Evolutionary conservation across 2,888 invertebrate species (phyloP).

Genomic region (Antitype chi): DNA sequence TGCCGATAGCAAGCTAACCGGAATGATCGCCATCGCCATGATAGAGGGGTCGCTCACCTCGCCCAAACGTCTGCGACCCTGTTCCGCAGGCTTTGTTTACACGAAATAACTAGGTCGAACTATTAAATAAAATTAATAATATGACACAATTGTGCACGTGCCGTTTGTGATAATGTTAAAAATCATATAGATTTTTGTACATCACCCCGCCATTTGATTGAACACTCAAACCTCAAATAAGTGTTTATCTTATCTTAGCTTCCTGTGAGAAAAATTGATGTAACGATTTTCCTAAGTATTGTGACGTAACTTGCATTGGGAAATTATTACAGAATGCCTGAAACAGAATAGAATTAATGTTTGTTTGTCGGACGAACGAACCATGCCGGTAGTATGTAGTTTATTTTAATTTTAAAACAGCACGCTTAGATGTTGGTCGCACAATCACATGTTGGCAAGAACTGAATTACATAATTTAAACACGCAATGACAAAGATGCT

Average conservation of each 20-base stretch:
- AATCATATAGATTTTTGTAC: not conserved
- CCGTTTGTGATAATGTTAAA: conserved; percentile 7
- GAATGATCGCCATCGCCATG: conserved; percentile 81
- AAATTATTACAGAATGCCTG: conserved; percentile 8
- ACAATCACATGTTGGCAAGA: conserved; percentile 51
- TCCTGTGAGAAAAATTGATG: conserved; percentile 30
- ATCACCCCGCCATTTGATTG: conserved; percentile 19
- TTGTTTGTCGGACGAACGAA: conserved; percentile 10
- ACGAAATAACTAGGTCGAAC: conserved; percentile 79
- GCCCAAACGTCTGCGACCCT: conserved; percentile 84
- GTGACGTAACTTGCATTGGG: conserved; percentile 15
- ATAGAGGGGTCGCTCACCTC: conserved; percentile 87
- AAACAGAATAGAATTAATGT: conserved; percentile 11
- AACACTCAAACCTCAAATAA: conserved; percentile 23
- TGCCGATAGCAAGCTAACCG: conserved; percentile 80
- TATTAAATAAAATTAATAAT: conserved; percentile 48
- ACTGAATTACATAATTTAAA: conserved; percentile 62
- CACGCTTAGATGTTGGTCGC: conserved; percentile 19
- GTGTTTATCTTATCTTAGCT: conserved; percentile 39
- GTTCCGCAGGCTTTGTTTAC: conserved; percentile 81
- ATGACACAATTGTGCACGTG: conserved; percentile 30
- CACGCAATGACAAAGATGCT: conserved; percentile 62
- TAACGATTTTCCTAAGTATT: conserved; percentile 38
- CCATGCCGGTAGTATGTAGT: conserved; percentile 12
- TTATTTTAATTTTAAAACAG: conserved; percentile 35